These are phyloP conservation scores for Etheostoma spectabile DNA, from an alignment of 2,113 vertebrate genomes.

Conservation along the genomic window DNA sequence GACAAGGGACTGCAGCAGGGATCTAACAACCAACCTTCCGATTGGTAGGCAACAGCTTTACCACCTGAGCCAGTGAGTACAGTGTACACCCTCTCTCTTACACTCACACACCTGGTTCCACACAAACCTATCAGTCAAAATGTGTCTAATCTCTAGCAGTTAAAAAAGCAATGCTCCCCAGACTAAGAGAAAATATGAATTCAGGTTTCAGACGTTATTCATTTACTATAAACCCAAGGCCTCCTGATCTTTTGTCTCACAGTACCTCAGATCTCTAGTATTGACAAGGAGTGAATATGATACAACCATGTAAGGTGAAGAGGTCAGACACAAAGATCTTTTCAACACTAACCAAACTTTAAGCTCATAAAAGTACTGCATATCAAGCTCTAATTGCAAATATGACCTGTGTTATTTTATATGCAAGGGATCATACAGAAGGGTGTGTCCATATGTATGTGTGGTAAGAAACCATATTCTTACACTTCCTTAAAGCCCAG, in stretches of 20 bases:
- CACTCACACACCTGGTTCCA: constrained; percentile 1
- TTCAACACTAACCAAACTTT: constrained; percentile 35
- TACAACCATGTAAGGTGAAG: constrained; percentile 29
- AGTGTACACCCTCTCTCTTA: background rate
- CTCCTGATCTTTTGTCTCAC: constrained; percentile 62
- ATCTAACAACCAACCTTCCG: too few species aligned
- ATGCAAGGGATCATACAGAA: background rate
- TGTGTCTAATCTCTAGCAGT: constrained; percentile 59
- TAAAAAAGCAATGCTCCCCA: constrained; percentile 53
- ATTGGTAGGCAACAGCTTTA: too few species aligned
- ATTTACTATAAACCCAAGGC: constrained; percentile 46
- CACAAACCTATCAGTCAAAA: constrained; percentile 45
- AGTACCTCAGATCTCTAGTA: constrained; percentile 56
- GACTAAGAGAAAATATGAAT: constrained; percentile 59
- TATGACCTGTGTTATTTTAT: constrained; percentile 25
- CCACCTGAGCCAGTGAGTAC: too few species aligned
- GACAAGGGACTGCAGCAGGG: too few species aligned
- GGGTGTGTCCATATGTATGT: background rate
- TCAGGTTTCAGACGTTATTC: constrained; percentile 57
- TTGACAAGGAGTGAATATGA: constrained; percentile 54
- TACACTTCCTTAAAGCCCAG: constrained; percentile 34
- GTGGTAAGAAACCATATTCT: constrained; percentile 29
- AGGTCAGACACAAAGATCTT: constrained; percentile 34
- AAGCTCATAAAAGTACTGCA: background rate
- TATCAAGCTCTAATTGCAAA: constrained; percentile 8